phyloP scores from a whole-genome alignment of 2,113 vertebrate genomes.

The Dissostichus mawsoni region DNA sequence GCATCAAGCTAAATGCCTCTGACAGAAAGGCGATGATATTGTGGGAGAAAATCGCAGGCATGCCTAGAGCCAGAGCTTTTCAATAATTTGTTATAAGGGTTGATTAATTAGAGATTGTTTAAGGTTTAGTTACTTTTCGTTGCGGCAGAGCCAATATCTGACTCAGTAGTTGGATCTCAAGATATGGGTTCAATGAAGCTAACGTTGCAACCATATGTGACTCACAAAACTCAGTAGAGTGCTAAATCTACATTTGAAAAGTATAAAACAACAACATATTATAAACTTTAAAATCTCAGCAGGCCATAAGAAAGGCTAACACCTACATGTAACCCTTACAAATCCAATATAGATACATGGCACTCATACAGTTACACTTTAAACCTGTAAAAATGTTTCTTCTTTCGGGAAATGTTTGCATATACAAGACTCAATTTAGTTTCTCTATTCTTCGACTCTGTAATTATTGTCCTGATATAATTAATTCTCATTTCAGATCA shows the following conservation, averaged over 20 bases:
- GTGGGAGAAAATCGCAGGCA: not conserved
- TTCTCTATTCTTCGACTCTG: not conserved
- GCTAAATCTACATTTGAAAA: not conserved
- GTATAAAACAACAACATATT: not conserved
- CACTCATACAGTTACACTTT: not conserved
- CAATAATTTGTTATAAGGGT: not conserved
- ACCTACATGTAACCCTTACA: not conserved
- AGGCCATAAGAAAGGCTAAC: not conserved
- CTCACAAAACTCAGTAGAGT: not conserved
- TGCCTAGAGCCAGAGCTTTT: not conserved
- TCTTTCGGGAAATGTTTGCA: not conserved
- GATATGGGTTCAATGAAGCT: not conserved
- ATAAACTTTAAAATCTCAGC: not conserved
- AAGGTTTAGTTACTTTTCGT: not conserved
- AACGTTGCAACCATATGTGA: not conserved
- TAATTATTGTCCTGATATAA: not conserved
- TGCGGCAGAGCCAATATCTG: not conserved
- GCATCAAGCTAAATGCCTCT: conserved; percentile 3
- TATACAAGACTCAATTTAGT: not conserved
- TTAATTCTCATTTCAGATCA: not conserved
- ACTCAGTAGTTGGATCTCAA: not conserved
- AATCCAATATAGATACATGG: not conserved
- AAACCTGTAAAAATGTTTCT: not conserved
- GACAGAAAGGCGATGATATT: not conserved
- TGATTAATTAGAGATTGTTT: not conserved